phyloP scores from a whole-genome alignment of 2,797 vertebrate genomes.

The Hafferia zeledoni region DNA sequence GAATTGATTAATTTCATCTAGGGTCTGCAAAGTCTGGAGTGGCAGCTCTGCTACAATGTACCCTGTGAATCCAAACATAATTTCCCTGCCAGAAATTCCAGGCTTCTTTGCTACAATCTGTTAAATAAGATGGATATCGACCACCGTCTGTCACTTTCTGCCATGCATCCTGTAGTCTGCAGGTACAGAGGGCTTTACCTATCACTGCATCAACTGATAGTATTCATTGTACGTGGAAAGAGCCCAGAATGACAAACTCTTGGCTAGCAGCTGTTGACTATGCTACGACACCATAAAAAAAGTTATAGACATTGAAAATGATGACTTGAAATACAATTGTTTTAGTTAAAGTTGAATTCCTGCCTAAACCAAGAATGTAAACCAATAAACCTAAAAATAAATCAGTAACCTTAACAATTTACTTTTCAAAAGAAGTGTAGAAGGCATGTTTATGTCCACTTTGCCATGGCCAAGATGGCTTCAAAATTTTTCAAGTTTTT shows the following conservation, averaged over 20 bases:
- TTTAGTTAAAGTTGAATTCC: neutral
- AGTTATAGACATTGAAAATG: neutral
- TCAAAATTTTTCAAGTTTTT: neutral
- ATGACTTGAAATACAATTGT: neutral
- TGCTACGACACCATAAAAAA: neutral
- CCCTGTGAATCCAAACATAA: neutral
- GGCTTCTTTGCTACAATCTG: neutral
- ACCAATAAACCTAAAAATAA: slow-evolving; percentile 5
- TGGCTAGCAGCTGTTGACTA: neutral
- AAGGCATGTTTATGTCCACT: neutral
- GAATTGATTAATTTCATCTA: neutral
- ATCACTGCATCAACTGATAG: neutral
- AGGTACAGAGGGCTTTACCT: neutral
- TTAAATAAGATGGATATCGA: neutral
- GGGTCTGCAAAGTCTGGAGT: neutral
- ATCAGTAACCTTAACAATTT: neutral
- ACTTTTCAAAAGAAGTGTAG: neutral
- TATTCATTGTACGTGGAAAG: neutral
- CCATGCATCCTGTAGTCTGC: neutral
- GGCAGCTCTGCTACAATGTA: neutral
- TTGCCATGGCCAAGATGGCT: neutral
- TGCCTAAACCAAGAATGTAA: neutral
- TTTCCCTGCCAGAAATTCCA: neutral
- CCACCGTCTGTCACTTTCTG: neutral
- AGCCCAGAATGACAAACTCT: neutral